phyloP scores from a whole-genome alignment of 2,888 invertebrate species.

The Limnephilus auricula region DNA sequence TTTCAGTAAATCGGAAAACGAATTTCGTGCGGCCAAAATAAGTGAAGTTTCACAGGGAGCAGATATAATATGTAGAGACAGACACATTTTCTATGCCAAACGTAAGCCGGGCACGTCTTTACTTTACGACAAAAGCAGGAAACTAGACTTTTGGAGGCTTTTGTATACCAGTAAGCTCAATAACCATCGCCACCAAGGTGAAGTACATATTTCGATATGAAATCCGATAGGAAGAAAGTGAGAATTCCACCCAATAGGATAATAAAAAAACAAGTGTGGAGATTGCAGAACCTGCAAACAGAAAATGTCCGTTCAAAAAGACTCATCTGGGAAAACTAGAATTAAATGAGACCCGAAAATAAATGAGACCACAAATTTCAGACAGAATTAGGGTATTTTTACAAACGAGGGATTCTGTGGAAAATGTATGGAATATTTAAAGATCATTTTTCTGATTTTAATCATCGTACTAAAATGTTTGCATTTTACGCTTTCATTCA shows the following conservation, averaged over 20 bases:
- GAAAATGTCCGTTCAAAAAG: background rate
- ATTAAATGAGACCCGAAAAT: background rate
- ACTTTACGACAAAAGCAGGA: background rate
- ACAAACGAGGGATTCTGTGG: no score
- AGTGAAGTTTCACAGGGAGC: background rate
- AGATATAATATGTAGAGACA: no score
- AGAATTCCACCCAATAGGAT: slow-evolving; percentile 19
- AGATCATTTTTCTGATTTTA: no score
- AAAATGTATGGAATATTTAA: no score
- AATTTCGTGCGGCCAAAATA: background rate
- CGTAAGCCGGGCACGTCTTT: background rate
- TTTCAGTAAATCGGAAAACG: background rate
- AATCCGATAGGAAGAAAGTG: background rate
- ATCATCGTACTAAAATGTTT: no score
- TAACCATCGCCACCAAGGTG: background rate
- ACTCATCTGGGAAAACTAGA: background rate
- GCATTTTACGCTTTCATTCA: no score
- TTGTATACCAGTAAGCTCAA: background rate
- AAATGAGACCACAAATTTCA: background rate
- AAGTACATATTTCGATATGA: background rate
- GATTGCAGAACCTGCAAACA: background rate
- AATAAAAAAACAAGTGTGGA: background rate
- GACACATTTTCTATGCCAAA: background rate
- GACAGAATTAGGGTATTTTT: no score
- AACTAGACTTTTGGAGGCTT: background rate